A percentile compares a stretch with the other conserved stretches of the same genome.
These are phyloP conservation scores for Bolborhynchus lineola DNA, from an alignment of 2,113 vertebrate genomes.

Conservation along the genomic window DNA sequence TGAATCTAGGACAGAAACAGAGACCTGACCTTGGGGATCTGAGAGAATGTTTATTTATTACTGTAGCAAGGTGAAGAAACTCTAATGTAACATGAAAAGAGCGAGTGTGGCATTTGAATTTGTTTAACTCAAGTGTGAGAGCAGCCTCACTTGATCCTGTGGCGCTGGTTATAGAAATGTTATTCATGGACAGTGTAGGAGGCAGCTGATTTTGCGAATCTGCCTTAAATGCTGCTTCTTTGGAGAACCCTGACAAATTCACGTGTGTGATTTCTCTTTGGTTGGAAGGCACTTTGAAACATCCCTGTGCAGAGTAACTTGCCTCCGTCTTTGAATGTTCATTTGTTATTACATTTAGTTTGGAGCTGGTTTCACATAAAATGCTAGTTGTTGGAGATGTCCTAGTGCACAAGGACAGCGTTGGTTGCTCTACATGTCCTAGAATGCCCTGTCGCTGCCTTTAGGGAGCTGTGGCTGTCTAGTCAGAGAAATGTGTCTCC, in stretches of 20 bases:
- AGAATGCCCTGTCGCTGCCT: rapidly evolving
- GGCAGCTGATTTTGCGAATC: background rate
- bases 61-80: background rate
- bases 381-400: background rate
- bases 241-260: background rate
- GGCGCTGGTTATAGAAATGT: background rate
- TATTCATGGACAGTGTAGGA: background rate
- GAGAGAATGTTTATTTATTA: background rate
- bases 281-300: background rate
- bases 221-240: background rate
- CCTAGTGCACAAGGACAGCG: background rate
- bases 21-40: background rate
- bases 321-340: background rate
- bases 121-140: background rate
- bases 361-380: background rate
- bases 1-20: background rate
- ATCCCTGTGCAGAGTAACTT: background rate
- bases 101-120: background rate
- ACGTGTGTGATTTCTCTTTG: background rate
- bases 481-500: background rate
- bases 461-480: background rate
- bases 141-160: background rate
- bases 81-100: background rate
- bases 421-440: background rate
- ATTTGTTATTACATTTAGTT: background rate